phyloP scores from a whole-genome alignment of 1,140 invertebrate species.

The Parasteatoda tepidariorum region DNA sequence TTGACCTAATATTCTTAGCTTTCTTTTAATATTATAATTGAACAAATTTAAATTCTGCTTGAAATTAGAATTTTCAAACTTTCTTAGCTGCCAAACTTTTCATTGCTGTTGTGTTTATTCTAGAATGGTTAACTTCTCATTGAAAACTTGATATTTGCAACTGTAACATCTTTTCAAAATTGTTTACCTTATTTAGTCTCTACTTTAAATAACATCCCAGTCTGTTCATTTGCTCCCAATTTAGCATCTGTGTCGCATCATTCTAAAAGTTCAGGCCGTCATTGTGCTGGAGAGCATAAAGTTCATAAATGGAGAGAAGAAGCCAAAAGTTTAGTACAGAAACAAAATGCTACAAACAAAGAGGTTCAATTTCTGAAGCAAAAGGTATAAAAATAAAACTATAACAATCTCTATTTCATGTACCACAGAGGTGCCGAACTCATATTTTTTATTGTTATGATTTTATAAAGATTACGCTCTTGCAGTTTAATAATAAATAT shows the following conservation, averaged over 20 bases:
- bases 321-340: slow-evolving; percentile 3
- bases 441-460: too few species aligned
- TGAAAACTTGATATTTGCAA: too few species aligned
- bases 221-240: not conserved
- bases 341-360: not conserved
- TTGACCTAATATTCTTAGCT: too few species aligned
- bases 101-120: not conserved
- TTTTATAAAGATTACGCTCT: too few species aligned
- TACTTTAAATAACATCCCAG: not conserved
- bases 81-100: not conserved
- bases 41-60: not conserved
- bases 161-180: too few species aligned
- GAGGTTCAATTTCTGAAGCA: slow-evolving; percentile 22
- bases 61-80: not conserved
- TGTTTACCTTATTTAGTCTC: too few species aligned
- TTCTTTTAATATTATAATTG: not conserved
- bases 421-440: too few species aligned
- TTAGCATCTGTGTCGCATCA: slow-evolving; percentile 10
- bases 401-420: too few species aligned
- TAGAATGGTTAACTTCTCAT: too few species aligned
- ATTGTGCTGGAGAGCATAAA: not conserved
- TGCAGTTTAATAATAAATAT: too few species aligned
- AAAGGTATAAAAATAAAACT: not conserved
- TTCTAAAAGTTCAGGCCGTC: not conserved
- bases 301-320: slow-evolving; percentile 23